phyloP scores from a whole-genome alignment of 2,888 invertebrate genomes.

The Onthophagus sagittarius region DNA sequence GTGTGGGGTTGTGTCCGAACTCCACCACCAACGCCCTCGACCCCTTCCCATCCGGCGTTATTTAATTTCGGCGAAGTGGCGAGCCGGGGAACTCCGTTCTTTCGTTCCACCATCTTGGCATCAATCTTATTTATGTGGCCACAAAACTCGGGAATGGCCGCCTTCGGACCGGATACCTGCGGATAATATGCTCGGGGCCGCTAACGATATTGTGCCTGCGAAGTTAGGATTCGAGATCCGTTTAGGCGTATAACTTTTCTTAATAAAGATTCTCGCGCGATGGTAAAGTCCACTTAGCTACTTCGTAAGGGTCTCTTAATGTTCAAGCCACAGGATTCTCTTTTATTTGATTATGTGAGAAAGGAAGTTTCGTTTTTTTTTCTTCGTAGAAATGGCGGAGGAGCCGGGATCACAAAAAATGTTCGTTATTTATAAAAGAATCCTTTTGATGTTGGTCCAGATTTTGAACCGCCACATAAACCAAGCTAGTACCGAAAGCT shows the following conservation, averaged over 20 bases:
- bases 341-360: not conserved
- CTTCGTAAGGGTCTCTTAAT: not conserved
- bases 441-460: not conserved
- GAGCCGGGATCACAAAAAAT: not conserved
- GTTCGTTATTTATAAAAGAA: not conserved
- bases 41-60: conserved; percentile 22
- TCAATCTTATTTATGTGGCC: conserved; percentile 51
- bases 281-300: not conserved
- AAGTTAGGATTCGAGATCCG: conserved; percentile 39
- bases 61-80: conserved; percentile 29
- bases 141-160: conserved; percentile 47
- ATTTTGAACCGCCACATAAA: not conserved
- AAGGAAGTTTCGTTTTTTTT: not conserved
- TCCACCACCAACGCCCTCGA: not conserved
- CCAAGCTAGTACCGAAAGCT: not conserved
- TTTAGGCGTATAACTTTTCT: conserved; percentile 43
- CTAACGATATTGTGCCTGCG: conserved; percentile 38
- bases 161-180: conserved; percentile 40
- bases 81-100: conserved; percentile 23
- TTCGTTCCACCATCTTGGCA: conserved; percentile 39
- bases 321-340: not conserved
- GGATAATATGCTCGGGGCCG: conserved; percentile 37
- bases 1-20: conserved; percentile 9
- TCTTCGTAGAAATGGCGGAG: not conserved
- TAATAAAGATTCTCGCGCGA: conserved; percentile 13